These are phyloP conservation scores for Rousettus leschenaultii DNA, from an alignment of 2,113 vertebrate species.

Conservation along the genomic window DNA sequence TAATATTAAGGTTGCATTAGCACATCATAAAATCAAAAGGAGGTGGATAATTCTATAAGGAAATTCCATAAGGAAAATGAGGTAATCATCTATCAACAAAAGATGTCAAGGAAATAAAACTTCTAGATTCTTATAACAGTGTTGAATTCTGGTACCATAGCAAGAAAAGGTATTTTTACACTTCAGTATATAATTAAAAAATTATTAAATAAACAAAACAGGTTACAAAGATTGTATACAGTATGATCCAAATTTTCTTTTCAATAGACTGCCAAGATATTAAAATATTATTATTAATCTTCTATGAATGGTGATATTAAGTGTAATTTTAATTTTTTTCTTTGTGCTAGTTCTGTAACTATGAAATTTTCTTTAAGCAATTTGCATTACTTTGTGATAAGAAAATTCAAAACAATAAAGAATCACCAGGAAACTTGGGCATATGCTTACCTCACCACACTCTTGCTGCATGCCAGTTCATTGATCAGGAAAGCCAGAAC, in stretches of 20 bases:
- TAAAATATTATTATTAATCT: neutral
- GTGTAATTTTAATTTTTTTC: neutral
- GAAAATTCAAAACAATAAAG: neutral
- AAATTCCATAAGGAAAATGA: neutral
- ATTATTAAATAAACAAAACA: neutral
- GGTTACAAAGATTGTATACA: neutral
- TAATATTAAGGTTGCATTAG: neutral
- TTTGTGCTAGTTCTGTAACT: neutral
- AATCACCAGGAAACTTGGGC: neutral
- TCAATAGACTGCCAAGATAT: neutral
- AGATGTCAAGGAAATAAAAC: slow-evolving; percentile 26
- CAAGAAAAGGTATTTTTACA: neutral
- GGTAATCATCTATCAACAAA: neutral
- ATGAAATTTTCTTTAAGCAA: neutral
- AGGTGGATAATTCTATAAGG: neutral
- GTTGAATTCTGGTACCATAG: neutral
- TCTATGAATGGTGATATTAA: neutral
- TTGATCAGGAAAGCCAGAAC: slow-evolving; percentile 93
- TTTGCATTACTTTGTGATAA: neutral
- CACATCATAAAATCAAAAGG: neutral
- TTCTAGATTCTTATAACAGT: neutral
- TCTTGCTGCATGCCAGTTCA: slow-evolving; percentile 95
- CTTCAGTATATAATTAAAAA: neutral
- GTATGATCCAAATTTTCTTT: neutral
- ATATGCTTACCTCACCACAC: slow-evolving; percentile 90